Evolutionary conservation across 2,888 invertebrate genomes (phyloP).

Genomic region (Dolichomitus sp.): DNA sequence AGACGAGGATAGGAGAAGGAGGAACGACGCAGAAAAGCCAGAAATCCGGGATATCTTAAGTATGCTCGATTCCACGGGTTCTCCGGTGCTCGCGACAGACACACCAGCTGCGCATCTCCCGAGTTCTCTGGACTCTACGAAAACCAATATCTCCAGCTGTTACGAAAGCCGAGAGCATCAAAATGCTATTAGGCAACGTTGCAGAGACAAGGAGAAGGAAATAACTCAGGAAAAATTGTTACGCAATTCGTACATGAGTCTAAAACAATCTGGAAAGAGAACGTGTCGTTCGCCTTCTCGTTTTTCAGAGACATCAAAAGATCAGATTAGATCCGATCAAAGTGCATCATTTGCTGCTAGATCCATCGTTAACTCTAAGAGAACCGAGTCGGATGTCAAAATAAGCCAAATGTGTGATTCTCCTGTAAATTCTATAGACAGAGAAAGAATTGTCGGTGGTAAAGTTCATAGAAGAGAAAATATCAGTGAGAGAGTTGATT

Average conservation of each 20-base stretch:
- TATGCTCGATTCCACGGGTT: constrained; percentile 80
- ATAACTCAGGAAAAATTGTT: constrained; percentile 1
- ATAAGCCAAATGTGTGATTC: constrained; percentile 10
- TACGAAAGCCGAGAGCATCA: constrained; percentile 49
- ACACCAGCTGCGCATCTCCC: constrained; percentile 78
- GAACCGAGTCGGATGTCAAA: constrained; percentile 10
- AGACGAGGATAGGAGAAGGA: constrained; percentile 82
- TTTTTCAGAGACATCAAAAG: constrained; percentile 13
- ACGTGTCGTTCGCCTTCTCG: background rate
- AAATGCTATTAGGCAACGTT: constrained; percentile 1
- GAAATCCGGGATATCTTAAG: constrained; percentile 81
- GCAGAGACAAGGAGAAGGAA: constrained; percentile 20
- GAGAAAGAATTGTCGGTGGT: constrained; percentile 24
- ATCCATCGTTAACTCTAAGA: constrained; percentile 1
- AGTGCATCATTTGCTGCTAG: background rate
- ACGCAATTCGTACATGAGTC: constrained; percentile 1
- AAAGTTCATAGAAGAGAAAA: constrained; percentile 52
- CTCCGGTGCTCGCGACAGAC: constrained; percentile 78
- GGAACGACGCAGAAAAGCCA: constrained; percentile 75
- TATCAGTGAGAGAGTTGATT: constrained; percentile 34
- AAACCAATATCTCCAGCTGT: constrained; percentile 61
- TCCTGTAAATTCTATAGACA: background rate
- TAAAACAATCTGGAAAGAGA: background rate
- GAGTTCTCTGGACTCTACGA: constrained; percentile 71
- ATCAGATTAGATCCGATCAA: background rate